These are phyloP conservation scores for Australoheros facetus DNA, from an alignment of 2,797 vertebrate genomes.

Conservation along the genomic window DNA sequence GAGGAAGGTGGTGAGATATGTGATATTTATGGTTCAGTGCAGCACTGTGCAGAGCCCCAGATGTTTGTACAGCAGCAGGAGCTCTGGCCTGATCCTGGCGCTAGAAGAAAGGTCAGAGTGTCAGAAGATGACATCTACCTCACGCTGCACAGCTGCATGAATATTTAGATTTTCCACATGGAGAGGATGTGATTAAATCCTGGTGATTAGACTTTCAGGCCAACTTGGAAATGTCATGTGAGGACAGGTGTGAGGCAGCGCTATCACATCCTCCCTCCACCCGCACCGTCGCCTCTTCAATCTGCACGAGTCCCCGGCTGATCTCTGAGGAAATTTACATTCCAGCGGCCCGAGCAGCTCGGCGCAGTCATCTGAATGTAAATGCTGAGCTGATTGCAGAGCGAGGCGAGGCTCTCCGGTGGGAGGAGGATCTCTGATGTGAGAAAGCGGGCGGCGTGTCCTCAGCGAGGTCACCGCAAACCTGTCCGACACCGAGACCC, in stretches of 20 bases:
- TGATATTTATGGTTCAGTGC: neutral
- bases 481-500: neutral
- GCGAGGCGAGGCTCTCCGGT: neutral
- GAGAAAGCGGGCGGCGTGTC: neutral
- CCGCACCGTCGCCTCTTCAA: neutral
- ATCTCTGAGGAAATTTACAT: conserved; percentile 42
- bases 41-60: neutral
- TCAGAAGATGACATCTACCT: neutral
- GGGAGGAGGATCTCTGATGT: neutral
- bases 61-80: neutral
- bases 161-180: neutral
- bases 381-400: conserved; percentile 25
- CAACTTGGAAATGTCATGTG: conserved; percentile 36
- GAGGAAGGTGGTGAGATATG: too few species aligned
- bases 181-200: conserved; percentile 4
- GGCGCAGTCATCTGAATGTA: conserved; percentile 39
- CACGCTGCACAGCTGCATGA: neutral
- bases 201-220: neutral
- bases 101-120: neutral
- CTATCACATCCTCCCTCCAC: neutral
- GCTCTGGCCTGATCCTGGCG: neutral
- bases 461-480: neutral
- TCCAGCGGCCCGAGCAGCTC: neutral
- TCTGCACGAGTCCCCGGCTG: neutral
- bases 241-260: conserved; percentile 35